Evolutionary conservation across 2,113 vertebrate species (phyloP), one percentile per base, ranked within the genome.

Genomic region (Rissa tridactyla): DNA sequence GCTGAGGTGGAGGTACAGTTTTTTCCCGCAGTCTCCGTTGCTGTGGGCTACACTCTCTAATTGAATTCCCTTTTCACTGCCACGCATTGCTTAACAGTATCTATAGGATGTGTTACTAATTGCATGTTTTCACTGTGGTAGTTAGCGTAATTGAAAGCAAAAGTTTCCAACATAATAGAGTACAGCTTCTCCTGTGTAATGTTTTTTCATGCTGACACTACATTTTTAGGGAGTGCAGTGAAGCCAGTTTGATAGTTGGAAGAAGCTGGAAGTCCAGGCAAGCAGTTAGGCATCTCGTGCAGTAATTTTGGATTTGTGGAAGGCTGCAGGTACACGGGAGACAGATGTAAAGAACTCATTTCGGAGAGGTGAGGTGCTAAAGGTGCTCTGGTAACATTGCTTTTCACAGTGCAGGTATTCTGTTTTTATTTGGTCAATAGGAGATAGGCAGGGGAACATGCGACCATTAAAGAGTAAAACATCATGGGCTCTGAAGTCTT

Each of bases 71-170:
- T 84, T 71, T 90, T 87, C 58, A 51, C 34, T 95, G 60, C 40
- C 62, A 27, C 25, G 44, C 3, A 4, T 58, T 88, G 86, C 66
- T 87, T 86, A 92, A 82, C 36, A 65, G 5, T 91, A 80, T 85
- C 88, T 95, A 69, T 69, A 79, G 88, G 52, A 85, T 96, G 27
- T 72, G 44, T 82, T 94, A 72, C 86, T 95, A 94, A 96, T 95
- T 78, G 69, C 57, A 52, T 84, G 30, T 85, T 95, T 96, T 88
- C 34, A 52, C 58, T 32, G 60, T 80, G 85, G 73, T 75, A 83
- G 68, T 95, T 83, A 94, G 58, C 1, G 4, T 77, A 92, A 69
- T 54, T 87, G 80, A 87, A 92, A 94, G 81, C 44, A 92, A 46
- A 92, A 66, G 54, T 79, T 88, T 85, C 54, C 46, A 26, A 18